Base-by-base conservation (phyloP, 2,888 invertebrate genomes). In the Panzeria rudis region DNA sequence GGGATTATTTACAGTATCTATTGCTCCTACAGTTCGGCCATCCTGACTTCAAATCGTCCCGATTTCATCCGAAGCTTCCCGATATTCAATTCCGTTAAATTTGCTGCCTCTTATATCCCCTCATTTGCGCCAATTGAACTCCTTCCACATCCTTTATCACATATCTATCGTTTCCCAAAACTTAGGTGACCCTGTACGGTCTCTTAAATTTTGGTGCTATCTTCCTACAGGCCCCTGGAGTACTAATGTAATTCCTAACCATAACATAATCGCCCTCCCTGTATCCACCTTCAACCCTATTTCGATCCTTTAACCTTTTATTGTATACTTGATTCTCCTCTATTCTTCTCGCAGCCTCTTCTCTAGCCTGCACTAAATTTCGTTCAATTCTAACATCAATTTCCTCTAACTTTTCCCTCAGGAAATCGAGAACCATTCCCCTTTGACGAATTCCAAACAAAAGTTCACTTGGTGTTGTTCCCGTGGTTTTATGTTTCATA, bases 31-130 rank as follows among this genome's bases (percentile, higher is more conserved):
- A 56, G 56, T 56, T 56, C 32, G 32, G 56, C 56, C 56, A 32
- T 56, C 56, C 32, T 56, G 56, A 56, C 32, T 66, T 9, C n/a
- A 32, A 56, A 56, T 56, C 56, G 32, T 9, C n/a, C 32, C n/a
- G 32, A 32, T 35, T 20, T 35, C 59, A 3, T 59, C 59, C 29
- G n/a, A 23, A 54, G 0, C 9, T 1, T 17, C 17, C 8, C 4
- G 0, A n/a, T n/a, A 35, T n/a, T 59, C n/a, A n/a, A 5, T 59
- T 35, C n/a, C 35, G 7, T 59, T 3, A 35, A 13, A 59, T 59
- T 35, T 11, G 59, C 35, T 3, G 35, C 17, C 32, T 59, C 59
- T 35, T 35, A 20, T 59, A 35, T 38, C 1, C 38, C 17, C 25
- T 54, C 54, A 54, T 54, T 3, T 54, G 52, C 2, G 13, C 25